These are phyloP conservation scores for Listronotus oregonensis DNA, from an alignment of 1,140 invertebrate species.

Conservation along the genomic window DNA sequence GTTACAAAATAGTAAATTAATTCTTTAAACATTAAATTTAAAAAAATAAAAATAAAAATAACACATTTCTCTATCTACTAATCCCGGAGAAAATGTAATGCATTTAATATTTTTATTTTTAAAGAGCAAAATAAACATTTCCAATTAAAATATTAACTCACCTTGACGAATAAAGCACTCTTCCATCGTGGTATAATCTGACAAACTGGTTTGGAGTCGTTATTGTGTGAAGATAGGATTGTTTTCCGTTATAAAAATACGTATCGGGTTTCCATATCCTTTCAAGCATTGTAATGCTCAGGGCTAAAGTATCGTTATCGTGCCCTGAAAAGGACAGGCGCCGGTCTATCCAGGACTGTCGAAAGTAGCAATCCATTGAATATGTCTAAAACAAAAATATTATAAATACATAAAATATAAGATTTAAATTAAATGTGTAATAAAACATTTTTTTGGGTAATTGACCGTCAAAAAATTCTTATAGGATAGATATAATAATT, in stretches of 20 bases:
- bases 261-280: conserved; percentile 91
- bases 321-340: conserved; percentile 70
- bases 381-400: conserved; percentile 69
- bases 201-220: conserved; percentile 91
- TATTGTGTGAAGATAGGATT: conserved; percentile 85
- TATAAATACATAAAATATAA: no score
- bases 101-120: no score
- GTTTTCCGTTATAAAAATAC: conserved; percentile 84
- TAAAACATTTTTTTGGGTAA: no score
- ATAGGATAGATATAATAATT: no score
- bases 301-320: conserved; percentile 65
- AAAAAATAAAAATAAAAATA: no score
- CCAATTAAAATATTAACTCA: conserved; percentile 50
- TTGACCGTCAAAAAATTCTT: no score
- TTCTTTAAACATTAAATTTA: no score
- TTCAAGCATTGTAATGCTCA: conserved; percentile 77
- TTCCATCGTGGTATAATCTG: conserved; percentile 78
- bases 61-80: no score
- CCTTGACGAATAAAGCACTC: conserved; percentile 86
- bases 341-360: conserved; percentile 78
- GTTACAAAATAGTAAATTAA: no score
- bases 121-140: no score
- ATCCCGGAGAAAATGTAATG: no score
- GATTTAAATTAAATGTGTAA: no score
- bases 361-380: conserved; percentile 90